Base-by-base conservation (phyloP, 2,888 invertebrate genomes). In the Sarcophaga carnaria region DNA sequence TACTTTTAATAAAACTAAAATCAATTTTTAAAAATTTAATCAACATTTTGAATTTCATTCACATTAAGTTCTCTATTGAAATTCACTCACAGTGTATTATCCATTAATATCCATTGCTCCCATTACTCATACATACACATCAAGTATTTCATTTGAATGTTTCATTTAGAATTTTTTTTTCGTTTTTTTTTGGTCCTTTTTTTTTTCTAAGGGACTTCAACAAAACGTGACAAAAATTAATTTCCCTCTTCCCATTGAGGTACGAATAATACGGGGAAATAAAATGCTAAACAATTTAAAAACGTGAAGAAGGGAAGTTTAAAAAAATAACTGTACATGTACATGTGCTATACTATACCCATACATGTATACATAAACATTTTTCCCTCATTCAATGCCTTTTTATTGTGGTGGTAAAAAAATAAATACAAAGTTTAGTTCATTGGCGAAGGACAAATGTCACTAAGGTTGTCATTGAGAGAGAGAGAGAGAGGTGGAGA, bases 201-300 rank as follows among this genome's bases (percentile, higher is more conserved):
- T 49, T 49, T 60, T 70, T 70, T 27, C 59, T 67, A 49, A 83
- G 63, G 69, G 80, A 77, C 79, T 37, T 63, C 75, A 81, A 76
- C 60, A 54, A 77, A 74, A 83, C 83, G 86, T 86, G 83, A 86
- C 83, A 69, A 66, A 83, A 80, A 80, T 80, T 86, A 78, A 86
- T 77, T 69, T 64, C 14, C 22, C 64, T 64, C 74, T 60, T 60
- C 25, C 70, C 49, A 8, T n/a, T 5, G 22, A 8, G 27, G 20
- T 20, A 64, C 6, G 64, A 69, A 47, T 67, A 66, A 59, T 45
- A 59, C 5, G 60, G 25, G 25, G 59, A 54, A 82, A 49, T 4
- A 63, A 74, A 37, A 49, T 54, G 45, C 47, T 76, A 67, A 66
- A 79, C 25, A 49, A 80, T 66, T 71, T 64, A 2, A 62, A 62